phyloP scores from a whole-genome alignment of 23 tunicate genomes.

The Halocynthia roretzi region DNA sequence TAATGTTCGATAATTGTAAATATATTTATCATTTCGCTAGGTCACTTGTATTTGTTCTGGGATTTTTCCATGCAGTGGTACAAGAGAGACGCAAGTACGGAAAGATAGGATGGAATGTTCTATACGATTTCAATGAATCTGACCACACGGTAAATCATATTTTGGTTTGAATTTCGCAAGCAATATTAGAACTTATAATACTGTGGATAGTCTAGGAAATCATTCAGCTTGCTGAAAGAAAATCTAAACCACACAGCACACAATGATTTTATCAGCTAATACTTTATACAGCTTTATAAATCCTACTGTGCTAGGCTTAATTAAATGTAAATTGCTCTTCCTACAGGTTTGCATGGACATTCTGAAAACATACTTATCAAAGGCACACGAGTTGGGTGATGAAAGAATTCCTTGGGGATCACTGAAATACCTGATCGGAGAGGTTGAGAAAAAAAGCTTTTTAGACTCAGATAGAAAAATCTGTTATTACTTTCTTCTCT shows the following conservation, averaged over 20 bases:
- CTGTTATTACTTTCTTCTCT: no score
- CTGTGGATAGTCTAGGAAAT: no score
- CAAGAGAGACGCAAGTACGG: conserved; percentile 99
- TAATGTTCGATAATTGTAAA: neutral
- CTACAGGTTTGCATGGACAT: conserved; percentile 98
- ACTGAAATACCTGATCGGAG: conserved; percentile 94
- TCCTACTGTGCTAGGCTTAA: no score
- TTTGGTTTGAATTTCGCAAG: no score
- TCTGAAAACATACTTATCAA: conserved; percentile 84
- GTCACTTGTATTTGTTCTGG: conserved; percentile 95
- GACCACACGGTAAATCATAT: conserved; percentile 72
- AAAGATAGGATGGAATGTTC: conserved; percentile 97
- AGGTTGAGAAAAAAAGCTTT: conserved; percentile 31
- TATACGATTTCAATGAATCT: conserved; percentile 99
- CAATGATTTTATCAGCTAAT: no score
- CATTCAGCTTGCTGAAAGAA: no score
- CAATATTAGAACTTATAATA: no score
- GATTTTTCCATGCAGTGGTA: conserved; percentile 99
- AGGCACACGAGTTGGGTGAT: conserved; percentile 80
- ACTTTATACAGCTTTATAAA: no score
- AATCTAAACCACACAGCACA: no score
- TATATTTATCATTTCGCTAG: conserved; percentile 17
- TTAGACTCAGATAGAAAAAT: no score
- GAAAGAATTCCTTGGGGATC: conserved; percentile 99
- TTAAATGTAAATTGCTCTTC: neutral